These are phyloP conservation scores for Chorisops tibialis DNA, from an alignment of 2,888 invertebrate species.

Conservation along the genomic window DNA sequence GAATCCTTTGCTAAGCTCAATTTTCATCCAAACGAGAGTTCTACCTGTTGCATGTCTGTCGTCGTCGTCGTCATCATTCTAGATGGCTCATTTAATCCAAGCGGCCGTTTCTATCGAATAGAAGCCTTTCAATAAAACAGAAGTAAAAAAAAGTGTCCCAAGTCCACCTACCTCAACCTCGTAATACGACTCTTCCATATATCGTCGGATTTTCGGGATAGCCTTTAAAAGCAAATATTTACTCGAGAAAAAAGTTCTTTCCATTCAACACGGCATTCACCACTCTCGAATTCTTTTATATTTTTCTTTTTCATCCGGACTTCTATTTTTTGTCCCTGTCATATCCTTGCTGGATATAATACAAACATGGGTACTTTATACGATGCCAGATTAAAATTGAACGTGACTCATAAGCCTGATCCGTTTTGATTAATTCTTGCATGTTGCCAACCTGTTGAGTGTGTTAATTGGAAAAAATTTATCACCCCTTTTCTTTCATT, in stretches of 20 bases:
- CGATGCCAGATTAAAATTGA: constrained; percentile 21
- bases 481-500: constrained; percentile 4
- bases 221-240: constrained; percentile 7
- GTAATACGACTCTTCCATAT: not conserved
- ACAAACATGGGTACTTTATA: no score
- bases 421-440: constrained; percentile 27
- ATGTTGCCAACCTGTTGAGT: constrained; percentile 27
- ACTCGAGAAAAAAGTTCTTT: not conserved
- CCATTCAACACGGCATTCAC: not conserved
- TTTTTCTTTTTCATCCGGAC: no score
- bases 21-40: not conserved
- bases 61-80: not conserved
- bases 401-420: constrained; percentile 27
- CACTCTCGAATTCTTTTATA: no score
- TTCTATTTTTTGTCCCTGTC: no score
- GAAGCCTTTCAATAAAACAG: not conserved
- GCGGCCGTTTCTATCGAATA: not conserved
- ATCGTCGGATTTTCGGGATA: not conserved
- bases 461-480: constrained; percentile 28
- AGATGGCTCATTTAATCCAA: not conserved
- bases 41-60: not conserved
- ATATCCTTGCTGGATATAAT: no score
- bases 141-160: not conserved
- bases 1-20: no score
- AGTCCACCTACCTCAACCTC: not conserved